Evolutionary conservation across 2,888 invertebrate species (phyloP).

Genomic region (Microchrysa polita): DNA sequence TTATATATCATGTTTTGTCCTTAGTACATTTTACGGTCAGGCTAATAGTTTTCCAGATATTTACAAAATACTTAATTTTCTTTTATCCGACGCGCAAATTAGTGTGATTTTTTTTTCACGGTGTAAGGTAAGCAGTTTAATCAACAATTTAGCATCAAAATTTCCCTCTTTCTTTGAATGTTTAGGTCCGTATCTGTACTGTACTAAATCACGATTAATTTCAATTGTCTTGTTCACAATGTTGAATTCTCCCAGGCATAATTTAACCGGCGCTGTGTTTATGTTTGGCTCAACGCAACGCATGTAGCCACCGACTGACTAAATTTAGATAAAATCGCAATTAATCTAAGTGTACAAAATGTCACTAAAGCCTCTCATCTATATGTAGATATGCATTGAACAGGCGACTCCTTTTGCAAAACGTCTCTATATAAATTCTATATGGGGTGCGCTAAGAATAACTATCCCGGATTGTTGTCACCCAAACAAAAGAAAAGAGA

Average conservation of each 20-base stretch:
- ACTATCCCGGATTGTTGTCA: background rate
- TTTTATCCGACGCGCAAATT: too few relatives aligned
- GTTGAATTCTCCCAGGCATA: background rate
- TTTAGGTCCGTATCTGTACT: too few relatives aligned
- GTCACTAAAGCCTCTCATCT: too few relatives aligned
- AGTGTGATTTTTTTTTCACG: too few relatives aligned
- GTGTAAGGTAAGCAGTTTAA: too few relatives aligned
- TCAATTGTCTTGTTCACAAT: background rate
- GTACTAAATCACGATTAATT: too few relatives aligned
- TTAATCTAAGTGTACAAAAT: background rate
- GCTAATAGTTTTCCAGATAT: too few relatives aligned
- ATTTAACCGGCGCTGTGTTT: background rate
- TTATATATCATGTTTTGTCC: too few relatives aligned
- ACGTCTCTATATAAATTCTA: constrained; percentile 2
- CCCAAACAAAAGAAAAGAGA: background rate
- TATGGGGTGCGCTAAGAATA: constrained; percentile 4
- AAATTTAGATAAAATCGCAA: constrained; percentile 20
- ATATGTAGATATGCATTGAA: constrained; percentile 15
- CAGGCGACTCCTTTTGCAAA: constrained; percentile 9
- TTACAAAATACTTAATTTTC: too few relatives aligned
- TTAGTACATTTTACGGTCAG: too few relatives aligned
- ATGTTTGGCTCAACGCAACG: constrained; percentile 1
- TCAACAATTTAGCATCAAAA: too few relatives aligned
- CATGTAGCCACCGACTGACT: background rate
- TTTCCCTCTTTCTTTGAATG: too few relatives aligned